A percentile compares a stretch with the other conserved stretches of the same genome.
phyloP scores from a whole-genome alignment of 2,888 invertebrate species.

The Limnephilus marmoratus region DNA sequence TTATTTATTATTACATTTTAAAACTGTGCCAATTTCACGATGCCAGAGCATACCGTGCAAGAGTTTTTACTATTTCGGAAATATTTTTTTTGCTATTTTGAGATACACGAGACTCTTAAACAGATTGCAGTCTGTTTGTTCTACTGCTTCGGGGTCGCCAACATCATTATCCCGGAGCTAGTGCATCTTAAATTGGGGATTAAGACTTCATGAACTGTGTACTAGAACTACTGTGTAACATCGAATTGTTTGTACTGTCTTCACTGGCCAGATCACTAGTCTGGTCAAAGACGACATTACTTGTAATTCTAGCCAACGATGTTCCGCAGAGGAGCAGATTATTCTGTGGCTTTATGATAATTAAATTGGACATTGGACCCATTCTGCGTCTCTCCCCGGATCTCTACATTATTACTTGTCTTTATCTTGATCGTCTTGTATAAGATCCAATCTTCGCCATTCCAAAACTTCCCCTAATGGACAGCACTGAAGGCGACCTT shows the following conservation, averaged over 20 bases:
- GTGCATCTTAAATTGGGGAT: background rate
- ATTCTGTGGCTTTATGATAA: slow-evolving; percentile 48
- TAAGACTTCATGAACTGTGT: background rate
- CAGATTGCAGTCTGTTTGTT: background rate
- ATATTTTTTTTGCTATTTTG: no score
- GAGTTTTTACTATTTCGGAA: no score
- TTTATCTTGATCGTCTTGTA: slow-evolving; percentile 9
- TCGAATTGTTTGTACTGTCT: background rate
- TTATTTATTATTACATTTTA: no score
- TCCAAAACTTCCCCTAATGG: slow-evolving; percentile 12
- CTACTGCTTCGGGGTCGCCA: background rate
- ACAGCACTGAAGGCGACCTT: background rate
- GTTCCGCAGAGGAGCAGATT: slow-evolving; percentile 25
- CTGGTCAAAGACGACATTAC: background rate
- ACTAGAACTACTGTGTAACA: background rate
- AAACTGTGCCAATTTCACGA: no score
- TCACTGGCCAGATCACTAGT: background rate
- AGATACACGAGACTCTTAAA: no score
- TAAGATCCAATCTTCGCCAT: slow-evolving; percentile 9
- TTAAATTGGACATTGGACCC: slow-evolving; percentile 40
- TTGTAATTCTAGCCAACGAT: slow-evolving; percentile 11
- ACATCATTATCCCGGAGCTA: background rate
- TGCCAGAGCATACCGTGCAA: no score
- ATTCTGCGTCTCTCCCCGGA: background rate
- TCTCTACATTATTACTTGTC: slow-evolving; percentile 11